A percentile compares a stretch with the other conserved stretches of the same genome.
These are phyloP conservation scores for Hemiscyllium ocellatum DNA, from an alignment of 2,113 vertebrate species.

Conservation along the genomic window DNA sequence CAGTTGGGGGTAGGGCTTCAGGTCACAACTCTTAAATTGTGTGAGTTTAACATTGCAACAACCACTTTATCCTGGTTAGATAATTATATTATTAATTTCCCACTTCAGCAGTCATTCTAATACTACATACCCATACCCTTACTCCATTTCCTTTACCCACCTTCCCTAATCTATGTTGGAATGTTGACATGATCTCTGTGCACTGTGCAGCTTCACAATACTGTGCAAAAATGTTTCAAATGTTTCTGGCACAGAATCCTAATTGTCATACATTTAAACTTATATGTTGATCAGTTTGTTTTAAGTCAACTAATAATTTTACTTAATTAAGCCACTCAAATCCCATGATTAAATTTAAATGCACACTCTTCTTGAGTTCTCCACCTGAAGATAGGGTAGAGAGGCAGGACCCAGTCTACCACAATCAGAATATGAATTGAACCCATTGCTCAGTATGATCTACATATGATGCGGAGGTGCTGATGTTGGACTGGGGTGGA, in stretches of 20 bases:
- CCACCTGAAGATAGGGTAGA: too few relatives aligned
- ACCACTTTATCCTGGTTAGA: neutral
- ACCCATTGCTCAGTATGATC: too few relatives aligned
- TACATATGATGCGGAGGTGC: too few relatives aligned
- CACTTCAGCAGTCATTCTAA: neutral
- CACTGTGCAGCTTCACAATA: neutral
- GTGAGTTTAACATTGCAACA: neutral
- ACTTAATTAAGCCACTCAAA: neutral
- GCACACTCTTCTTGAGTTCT: too few relatives aligned
- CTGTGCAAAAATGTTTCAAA: neutral
- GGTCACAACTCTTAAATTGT: neutral
- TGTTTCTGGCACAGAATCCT: neutral
- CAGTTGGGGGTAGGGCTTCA: neutral
- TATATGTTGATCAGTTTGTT: too few relatives aligned
- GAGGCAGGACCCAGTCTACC: too few relatives aligned
- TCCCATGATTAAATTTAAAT: neutral
- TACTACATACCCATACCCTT: neutral
- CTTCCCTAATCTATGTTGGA: neutral
- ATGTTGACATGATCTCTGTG: neutral
- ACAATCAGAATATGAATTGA: too few relatives aligned
- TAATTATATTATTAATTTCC: neutral
- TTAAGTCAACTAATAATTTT: neutral
- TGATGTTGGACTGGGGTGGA: too few relatives aligned
- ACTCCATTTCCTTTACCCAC: neutral
- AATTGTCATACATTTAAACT: neutral